These are phyloP conservation scores for Leptopterna dolabrata DNA, from an alignment of 2,888 invertebrate species.

Conservation along the genomic window DNA sequence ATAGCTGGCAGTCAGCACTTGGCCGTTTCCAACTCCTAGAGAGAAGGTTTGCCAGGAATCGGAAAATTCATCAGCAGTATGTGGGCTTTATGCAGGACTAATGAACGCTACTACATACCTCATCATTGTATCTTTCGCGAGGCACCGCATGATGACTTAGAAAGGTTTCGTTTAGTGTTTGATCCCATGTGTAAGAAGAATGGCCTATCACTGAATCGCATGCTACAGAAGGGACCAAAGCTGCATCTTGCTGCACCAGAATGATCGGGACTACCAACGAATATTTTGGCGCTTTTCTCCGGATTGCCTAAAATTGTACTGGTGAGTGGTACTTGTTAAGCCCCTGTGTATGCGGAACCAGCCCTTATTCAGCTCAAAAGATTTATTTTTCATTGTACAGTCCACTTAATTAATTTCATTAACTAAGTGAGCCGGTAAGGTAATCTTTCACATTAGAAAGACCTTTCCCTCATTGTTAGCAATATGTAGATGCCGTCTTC, in stretches of 20 bases:
- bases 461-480: no score
- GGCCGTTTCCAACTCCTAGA: neutral
- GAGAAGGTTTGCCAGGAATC: neutral
- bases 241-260: neutral
- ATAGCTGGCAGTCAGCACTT: neutral
- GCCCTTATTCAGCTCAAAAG: no score
- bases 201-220: neutral
- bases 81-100: conserved; percentile 32
- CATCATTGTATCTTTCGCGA: conserved; percentile 44
- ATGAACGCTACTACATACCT: conserved; percentile 28
- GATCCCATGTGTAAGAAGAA: neutral
- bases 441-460: no score
- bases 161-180: neutral
- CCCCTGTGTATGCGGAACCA: no score
- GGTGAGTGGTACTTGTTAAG: no score
- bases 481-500: no score
- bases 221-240: neutral
- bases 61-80: neutral
- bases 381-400: no score
- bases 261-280: neutral
- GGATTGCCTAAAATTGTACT: no score
- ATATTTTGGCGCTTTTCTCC: conserved; percentile 16
- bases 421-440: no score
- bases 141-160: neutral
- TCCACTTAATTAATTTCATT: no score